Base-by-base conservation (phyloP, 1,140 invertebrate genomes). In the Diprion similis region DNA sequence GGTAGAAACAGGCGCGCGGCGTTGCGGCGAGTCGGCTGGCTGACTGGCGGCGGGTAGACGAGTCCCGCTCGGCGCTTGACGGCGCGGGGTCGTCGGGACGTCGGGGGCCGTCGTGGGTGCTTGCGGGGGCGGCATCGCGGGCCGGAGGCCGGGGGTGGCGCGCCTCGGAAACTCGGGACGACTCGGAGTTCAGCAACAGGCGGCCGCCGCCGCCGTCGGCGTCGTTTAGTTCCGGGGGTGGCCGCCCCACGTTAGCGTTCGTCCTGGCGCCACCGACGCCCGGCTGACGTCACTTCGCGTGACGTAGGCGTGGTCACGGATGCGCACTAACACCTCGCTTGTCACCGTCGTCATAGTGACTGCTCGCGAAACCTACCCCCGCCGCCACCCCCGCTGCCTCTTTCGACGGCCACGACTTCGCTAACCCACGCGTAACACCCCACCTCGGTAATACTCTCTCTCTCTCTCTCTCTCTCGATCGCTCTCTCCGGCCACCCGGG, bases 281-380 rank as follows among this genome's bases (percentile, higher is more conserved):
- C n/a, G 17, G 64, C 78, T 85, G 84, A 86, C 86, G 86, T 87
- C 85, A 86, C 82, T 66, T 70, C 68, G 78, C 79, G 84, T 86
- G 86, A 86, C 86, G 86, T 86, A 86, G 86, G 86, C 85, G 86
- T 87, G 85, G 86, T 86, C 84, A 86, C 82, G 85, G 84, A 86
- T 86, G 86, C 85, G 85, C 84, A 85, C 84, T 82, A 86, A 85
- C 86, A 86, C 86, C 85, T 86, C 79, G 83, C 76, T 79, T 85
- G 83, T 85, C 85, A 85, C 83, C 84, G 86, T 87, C 86, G 86
- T 87, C 86, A 87, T 86, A 86, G 86, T 85, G 85, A 87, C 84
- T 85, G 85, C 80, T 84, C 82, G 76, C 75, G 80, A 82, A 81
- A 71, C 71, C 73, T 59, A 59, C 51, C 51, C 51, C n/a, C 68